Percentiles rank a stretch among this genome's conserved stretches.
Conservation (phyloP, 2,797 vertebrate species). For the Threskiornis aethiopicus region DNA sequence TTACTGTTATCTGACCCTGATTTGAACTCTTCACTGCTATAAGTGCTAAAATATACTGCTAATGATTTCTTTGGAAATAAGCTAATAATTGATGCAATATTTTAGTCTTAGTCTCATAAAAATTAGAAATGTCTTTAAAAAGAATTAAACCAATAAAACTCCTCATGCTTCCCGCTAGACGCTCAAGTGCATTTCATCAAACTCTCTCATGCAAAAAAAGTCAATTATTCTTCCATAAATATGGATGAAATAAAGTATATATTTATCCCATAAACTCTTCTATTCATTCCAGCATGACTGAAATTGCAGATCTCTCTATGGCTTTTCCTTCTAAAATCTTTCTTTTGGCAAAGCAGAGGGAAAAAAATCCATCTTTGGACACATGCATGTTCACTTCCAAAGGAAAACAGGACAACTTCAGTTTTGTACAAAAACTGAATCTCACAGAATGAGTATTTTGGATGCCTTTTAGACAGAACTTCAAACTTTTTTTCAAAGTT, state of each 20-base stretch:
- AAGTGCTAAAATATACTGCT: background rate
- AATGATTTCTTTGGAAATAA: background rate
- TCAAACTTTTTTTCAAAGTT: background rate
- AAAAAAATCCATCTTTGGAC: background rate
- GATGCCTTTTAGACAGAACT: background rate
- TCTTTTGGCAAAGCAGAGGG: background rate
- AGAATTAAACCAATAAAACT: constrained; percentile 8
- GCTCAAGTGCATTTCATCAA: background rate
- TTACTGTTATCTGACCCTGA: background rate
- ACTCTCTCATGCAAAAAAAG: constrained; percentile 3
- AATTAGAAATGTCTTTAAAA: constrained; percentile 28
- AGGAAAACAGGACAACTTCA: background rate
- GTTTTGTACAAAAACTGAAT: background rate
- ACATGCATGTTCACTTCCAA: background rate
- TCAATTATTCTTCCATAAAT: constrained; percentile 39
- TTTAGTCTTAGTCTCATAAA: constrained; percentile 31
- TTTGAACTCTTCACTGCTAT: constrained; percentile 7
- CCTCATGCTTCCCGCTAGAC: background rate
- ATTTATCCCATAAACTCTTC: constrained; percentile 6
- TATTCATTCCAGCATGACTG: background rate
- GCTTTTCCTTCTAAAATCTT: background rate
- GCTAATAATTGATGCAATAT: constrained; percentile 32
- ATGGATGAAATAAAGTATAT: background rate
- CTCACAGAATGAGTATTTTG: background rate
- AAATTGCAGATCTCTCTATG: background rate